Evolutionary conservation across 2,797 vertebrate genomes (phyloP).

Genomic region (Microchirus variegatus): DNA sequence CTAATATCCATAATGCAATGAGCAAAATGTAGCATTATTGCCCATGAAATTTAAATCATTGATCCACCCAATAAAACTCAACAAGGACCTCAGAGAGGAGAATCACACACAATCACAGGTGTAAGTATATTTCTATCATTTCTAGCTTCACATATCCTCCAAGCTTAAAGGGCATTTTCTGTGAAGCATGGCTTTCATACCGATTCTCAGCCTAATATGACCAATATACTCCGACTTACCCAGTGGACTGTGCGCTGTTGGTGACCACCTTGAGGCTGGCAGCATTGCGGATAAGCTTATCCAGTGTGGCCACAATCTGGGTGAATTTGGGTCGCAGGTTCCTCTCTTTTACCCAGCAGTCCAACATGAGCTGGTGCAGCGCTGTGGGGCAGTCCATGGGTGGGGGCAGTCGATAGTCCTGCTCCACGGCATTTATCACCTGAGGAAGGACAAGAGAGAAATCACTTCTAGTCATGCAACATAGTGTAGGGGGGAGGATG

Average conservation of each 20-base stretch:
- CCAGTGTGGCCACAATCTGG: slow-evolving; percentile 96
- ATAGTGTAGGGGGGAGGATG: background rate
- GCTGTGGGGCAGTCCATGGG: slow-evolving; percentile 99
- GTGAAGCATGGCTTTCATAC: slow-evolving; percentile 2
- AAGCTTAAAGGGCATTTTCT: slow-evolving; percentile 5
- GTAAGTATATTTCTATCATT: slow-evolving; percentile 16
- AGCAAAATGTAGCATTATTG: slow-evolving; percentile 27
- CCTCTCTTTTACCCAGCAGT: slow-evolving; percentile 98
- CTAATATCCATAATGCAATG: slow-evolving; percentile 7
- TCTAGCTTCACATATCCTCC: background rate
- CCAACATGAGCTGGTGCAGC: slow-evolving; percentile 97
- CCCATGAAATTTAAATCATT: slow-evolving; percentile 19
- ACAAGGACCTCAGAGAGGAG: slow-evolving; percentile 6
- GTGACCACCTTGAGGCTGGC: slow-evolving; percentile 98
- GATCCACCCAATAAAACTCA: slow-evolving; percentile 21
- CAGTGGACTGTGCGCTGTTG: slow-evolving; percentile 91
- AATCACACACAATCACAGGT: background rate
- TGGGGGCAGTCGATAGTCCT: slow-evolving; percentile 96
- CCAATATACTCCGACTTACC: slow-evolving; percentile 78
- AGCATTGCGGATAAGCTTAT: slow-evolving; percentile 98
- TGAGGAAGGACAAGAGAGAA: slow-evolving; percentile 57
- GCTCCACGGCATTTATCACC: slow-evolving; percentile 99
- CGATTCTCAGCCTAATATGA: slow-evolving; percentile 6
- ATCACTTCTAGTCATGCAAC: slow-evolving; percentile 14
- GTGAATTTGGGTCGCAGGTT: slow-evolving; percentile 97